phyloP scores from a whole-genome alignment of 2,888 invertebrate species.

The Cybosia mesomella region DNA sequence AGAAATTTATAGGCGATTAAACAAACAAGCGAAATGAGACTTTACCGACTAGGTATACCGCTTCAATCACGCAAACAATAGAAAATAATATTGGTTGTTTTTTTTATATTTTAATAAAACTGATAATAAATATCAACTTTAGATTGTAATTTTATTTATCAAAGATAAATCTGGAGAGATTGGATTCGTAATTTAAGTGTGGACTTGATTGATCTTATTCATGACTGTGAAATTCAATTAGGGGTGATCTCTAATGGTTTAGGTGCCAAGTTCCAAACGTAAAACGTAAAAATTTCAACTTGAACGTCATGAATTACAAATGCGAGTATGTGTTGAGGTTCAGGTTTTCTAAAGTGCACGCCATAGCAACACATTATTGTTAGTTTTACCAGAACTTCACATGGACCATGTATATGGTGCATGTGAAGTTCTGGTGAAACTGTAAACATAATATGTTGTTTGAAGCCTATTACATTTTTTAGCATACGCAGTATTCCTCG shows the following conservation, averaged over 20 bases:
- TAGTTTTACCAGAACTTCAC: too few species aligned
- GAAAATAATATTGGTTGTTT: conserved; percentile 2
- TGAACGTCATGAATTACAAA: too few species aligned
- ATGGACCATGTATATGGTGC: too few species aligned
- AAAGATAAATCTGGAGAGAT: conserved; percentile 1
- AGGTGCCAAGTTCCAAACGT: background rate
- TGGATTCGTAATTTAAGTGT: background rate
- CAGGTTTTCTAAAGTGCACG: too few species aligned
- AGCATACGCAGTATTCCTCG: background rate
- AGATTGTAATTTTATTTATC: conserved; percentile 2
- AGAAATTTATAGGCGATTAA: conserved; percentile 65
- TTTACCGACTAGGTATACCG: conserved; percentile 27
- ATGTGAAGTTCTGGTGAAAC: too few species aligned
- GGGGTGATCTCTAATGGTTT: background rate
- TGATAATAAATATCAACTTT: background rate
- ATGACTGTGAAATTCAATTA: conserved; percentile 1
- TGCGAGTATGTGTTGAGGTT: too few species aligned
- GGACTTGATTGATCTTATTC: conserved; percentile 4
- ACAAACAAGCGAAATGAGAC: conserved; percentile 59
- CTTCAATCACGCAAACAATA: conserved; percentile 21
- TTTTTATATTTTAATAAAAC: background rate
- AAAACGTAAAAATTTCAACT: too few species aligned
- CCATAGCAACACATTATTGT: too few species aligned
- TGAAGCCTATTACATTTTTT: background rate
- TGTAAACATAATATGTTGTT: too few species aligned